Evolutionary conservation across 2,113 vertebrate species (phyloP), one percentile per base, ranked within the genome.

Genomic region (Corythornis vintsioides): DNA sequence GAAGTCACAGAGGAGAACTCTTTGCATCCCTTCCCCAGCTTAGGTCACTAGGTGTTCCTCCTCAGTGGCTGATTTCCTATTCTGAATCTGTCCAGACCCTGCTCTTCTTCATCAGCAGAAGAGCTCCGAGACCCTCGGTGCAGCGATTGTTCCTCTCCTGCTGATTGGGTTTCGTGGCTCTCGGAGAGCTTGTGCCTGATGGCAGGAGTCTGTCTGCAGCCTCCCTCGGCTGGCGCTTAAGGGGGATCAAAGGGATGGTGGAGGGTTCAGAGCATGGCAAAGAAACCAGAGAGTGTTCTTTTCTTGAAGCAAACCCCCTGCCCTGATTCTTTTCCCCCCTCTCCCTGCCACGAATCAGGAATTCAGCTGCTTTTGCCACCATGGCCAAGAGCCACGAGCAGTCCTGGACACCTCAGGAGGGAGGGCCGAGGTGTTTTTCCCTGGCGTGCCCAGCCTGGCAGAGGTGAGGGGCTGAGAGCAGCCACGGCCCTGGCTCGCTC

Each of bases 91-190:
- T 95, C 91, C 6, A 2, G 74, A 33, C 52, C 45, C 56, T 28
- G 61, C 94, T 97, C 95, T 90, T 95, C 95, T 95, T 98, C 97
- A 98, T 97, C 97, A 97, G 87, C 89, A 87, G 52, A 95, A 93
- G 97, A 96, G 96, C 89, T 90, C 89, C 0, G 60, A 76, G 85
- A 53, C 94, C 64, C 85, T 64, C 56, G 48, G 92, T 55, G n/a
- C 88, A 83, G 71, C 50, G 35, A 94, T 95, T 90, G 97, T 91
- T 96, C 95, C 95, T 97, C 96, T 97, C 83, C 89, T 84, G 92
- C 95, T 98, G 97, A 98, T 97, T 97, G 97, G 92, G 96, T 97
- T 97, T 93, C 89, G 91, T 72, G 85, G 95, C 84, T 94, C 88
- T 96, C 22, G 22, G 88, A 96, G 93, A 95, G 93, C 85, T 77